phyloP scores from a whole-genome alignment of 2,113 vertebrate species.

The Jacana jacana region DNA sequence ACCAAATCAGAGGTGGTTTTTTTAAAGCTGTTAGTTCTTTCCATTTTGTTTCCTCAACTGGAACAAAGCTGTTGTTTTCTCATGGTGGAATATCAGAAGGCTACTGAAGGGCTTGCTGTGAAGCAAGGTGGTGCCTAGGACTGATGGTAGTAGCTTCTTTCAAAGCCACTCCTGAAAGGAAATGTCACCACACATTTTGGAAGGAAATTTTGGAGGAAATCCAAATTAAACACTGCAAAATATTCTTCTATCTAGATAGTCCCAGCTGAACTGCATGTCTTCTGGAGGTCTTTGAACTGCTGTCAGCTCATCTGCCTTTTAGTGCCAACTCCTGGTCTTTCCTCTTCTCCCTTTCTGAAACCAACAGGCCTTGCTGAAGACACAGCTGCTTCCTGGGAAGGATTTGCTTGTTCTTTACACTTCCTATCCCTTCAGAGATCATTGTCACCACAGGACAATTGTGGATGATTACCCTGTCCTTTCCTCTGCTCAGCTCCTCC shows the following conservation, averaged over 20 bases:
- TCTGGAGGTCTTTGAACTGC: not conserved
- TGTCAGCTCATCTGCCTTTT: constrained; percentile 26
- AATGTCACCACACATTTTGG: not conserved
- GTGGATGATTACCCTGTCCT: not conserved
- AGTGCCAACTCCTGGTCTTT: constrained; percentile 10
- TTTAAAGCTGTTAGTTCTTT: constrained; percentile 6
- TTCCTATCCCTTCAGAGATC: not conserved
- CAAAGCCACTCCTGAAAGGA: not conserved
- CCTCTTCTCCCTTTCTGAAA: not conserved
- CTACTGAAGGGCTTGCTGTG: not conserved
- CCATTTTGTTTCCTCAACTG: constrained; percentile 9
- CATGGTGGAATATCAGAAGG: not conserved
- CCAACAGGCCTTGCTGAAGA: constrained; percentile 27
- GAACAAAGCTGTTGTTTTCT: not conserved
- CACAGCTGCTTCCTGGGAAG: not conserved
- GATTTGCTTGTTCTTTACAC: constrained; percentile 15
- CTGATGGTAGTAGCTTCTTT: not conserved
- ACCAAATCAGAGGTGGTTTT: not conserved
- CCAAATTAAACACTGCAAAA: constrained; percentile 23
- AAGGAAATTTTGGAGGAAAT: constrained; percentile 7
- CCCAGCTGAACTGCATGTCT: not conserved
- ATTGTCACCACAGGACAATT: not conserved
- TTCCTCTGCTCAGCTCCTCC: not conserved
- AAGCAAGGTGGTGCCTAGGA: not conserved
- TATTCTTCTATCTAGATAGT: constrained; percentile 7